Base-by-base conservation (phyloP, 1,140 invertebrate genomes). In the Hyphantria cunea region DNA sequence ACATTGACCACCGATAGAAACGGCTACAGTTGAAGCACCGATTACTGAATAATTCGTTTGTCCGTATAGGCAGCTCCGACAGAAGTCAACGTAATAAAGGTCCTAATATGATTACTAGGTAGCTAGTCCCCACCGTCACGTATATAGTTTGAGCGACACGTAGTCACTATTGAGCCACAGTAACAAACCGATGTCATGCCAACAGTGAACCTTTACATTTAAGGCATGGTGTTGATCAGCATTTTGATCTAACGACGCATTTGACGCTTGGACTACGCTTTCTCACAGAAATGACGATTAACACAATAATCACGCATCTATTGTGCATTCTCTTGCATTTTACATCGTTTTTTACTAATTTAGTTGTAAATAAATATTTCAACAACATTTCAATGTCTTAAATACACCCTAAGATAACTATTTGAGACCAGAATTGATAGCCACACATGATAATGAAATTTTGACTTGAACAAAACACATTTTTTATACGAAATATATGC, bases 191-290 rank as follows among this genome's bases (percentile, higher is more conserved):
- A 87, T 87, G 84, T 89, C 83, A 87, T 85, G 83, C 84, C 86
- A 87, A 84, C 75, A 65, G 13, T 62, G 10, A 45, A 41, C 31
- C 13, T 37, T 34, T 39, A 54, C 31, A 10, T 73, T 45, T 88
- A 86, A 88, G 81, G 86, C 86, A 89, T 89, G 86, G 82, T 89
- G 80, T 87, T 80, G 63, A 60, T 71, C 51, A 72, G 73, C 78
- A 76, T 78, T 76, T 78, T 81, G 73, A 68, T 66, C 68, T 86
- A 84, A 86, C 84, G 77, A 64, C 63, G 67, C 69, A 74, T 61
- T 72, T 74, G 33, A 48, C 55, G 55, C 55, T 58, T 58, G 32
- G 14, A 58, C 47, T 15, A 25, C 39, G 67, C 67, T 69, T 68
- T 37, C 45, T 69, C 67, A 69, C 67, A 58, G 41, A 54, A 41